These are phyloP conservation scores for Zygogramma bicolorata DNA, from an alignment of 2,888 invertebrate genomes.

Conservation along the genomic window DNA sequence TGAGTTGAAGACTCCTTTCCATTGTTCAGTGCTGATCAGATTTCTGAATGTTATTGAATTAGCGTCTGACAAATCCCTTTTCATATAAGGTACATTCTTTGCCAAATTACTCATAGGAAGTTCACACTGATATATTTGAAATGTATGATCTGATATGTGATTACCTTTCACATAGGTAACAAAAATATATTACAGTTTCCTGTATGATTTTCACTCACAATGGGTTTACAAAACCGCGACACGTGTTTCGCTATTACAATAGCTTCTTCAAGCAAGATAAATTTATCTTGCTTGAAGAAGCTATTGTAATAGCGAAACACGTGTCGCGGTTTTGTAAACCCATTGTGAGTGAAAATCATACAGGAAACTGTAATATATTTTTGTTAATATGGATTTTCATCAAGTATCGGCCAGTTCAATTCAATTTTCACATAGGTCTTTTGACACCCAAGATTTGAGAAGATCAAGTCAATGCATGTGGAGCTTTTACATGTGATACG, in stretches of 20 bases:
- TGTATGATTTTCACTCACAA: no score
- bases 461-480: conserved; percentile 10
- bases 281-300: no score
- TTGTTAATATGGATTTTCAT: no score
- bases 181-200: no score
- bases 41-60: conserved; percentile 16
- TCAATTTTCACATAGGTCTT: conserved; percentile 10
- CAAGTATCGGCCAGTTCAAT: no score
- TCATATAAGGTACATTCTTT: not conserved
- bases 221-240: no score
- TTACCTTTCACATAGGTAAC: conserved; percentile 12
- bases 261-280: no score
- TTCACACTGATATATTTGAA: conserved; percentile 9
- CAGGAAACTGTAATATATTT: no score
- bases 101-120: not conserved
- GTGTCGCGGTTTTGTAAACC: no score
- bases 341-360: no score
- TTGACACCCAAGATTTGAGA: conserved; percentile 11
- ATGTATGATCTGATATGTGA: conserved; percentile 20
- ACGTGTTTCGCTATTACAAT: no score
- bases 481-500: conserved; percentile 4
- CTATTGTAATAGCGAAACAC: no score
- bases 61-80: conserved; percentile 7
- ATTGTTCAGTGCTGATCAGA: conserved; percentile 8
- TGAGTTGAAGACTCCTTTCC: not conserved